Conservation (phyloP, 2,113 vertebrate species). For the Megalops atlanticus region DNA sequence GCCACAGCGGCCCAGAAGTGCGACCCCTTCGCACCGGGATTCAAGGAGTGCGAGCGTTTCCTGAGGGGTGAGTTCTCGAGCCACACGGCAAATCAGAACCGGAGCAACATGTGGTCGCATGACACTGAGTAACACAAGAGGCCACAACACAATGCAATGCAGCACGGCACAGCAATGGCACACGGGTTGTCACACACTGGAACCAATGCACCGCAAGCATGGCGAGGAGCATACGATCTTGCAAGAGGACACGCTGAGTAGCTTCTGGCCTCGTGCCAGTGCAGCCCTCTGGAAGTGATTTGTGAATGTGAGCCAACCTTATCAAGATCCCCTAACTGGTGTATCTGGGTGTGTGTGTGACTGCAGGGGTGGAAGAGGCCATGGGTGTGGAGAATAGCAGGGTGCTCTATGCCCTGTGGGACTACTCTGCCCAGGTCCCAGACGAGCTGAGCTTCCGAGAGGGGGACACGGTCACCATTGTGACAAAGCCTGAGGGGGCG, state of each 20-base stretch:
- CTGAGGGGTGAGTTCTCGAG: constrained; percentile 70
- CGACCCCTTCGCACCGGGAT: constrained; percentile 80
- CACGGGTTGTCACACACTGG: not conserved
- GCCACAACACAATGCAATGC: too few relatives aligned
- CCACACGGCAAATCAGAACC: not conserved
- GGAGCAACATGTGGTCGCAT: too few relatives aligned
- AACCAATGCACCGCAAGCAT: too few relatives aligned
- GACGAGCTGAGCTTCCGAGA: constrained; percentile 86
- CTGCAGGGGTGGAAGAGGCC: constrained; percentile 77
- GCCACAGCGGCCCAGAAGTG: constrained; percentile 84
- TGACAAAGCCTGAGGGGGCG: constrained; percentile 74
- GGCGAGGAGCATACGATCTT: too few relatives aligned
- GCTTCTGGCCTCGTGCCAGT: not conserved
- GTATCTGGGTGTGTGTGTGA: not conserved
- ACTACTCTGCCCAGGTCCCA: constrained; percentile 75
- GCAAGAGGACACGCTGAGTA: too few relatives aligned
- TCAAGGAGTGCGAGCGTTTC: constrained; percentile 78
- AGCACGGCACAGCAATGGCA: not conserved
- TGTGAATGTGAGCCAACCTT: constrained; percentile 18
- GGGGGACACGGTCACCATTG: constrained; percentile 83
- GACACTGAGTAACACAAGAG: too few relatives aligned
- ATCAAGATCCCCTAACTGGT: not conserved
- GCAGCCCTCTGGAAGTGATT: not conserved
- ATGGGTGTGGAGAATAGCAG: constrained; percentile 83
- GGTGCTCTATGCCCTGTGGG: constrained; percentile 84